Base-by-base conservation (phyloP, 2,888 invertebrate species). In the Zhengitettix transpicula region DNA sequence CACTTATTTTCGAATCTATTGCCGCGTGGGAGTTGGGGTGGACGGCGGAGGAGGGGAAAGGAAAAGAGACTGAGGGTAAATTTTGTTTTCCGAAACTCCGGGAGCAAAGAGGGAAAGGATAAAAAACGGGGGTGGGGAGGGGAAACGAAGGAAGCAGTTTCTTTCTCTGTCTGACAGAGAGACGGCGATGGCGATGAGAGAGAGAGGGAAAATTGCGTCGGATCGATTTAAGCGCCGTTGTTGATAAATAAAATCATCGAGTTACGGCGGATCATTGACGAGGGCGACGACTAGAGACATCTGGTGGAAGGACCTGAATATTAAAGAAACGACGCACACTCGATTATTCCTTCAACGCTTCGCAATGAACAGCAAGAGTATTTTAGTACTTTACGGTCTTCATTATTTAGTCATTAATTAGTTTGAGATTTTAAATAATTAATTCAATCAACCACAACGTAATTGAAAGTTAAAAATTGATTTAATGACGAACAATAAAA, bases 1-100 rank as follows among this genome's bases (percentile, higher is more conserved):
- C 60, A 61, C 60, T 61, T 61, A 61, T 61, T 61, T 58, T 58
- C 52, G 51, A 58, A 61, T 61, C 56, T 58, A 58, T 61, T 61
- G 52, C 60, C 47, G 41, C 58, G 40, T 10, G 56, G 12, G 56
- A 12, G 55, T 52, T 40, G 55, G 12, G 52, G 57, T 5, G 15
- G 58, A n/a, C n/a, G 12, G 8, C 28, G 8, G 55, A 55, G 16
- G 47, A 16, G 59, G 52, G 57, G 44, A 40, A 28, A 55, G 40
- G 55, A 44, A 44, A 55, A 58, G 52, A 47, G 41, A 47, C 14
- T n/a, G 47, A n/a, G 47, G 47, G 47, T 47, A 47, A 47, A 47
- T 47, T 47, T 47, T 47, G 47, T 47, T 47, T 47, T 47, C 47
- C 47, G 47, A n/a, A 47, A 47, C 14, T 47, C n/a, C 47, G 47